phyloP scores from a whole-genome alignment of 2,888 invertebrate genomes.

The Cheilosia soror region DNA sequence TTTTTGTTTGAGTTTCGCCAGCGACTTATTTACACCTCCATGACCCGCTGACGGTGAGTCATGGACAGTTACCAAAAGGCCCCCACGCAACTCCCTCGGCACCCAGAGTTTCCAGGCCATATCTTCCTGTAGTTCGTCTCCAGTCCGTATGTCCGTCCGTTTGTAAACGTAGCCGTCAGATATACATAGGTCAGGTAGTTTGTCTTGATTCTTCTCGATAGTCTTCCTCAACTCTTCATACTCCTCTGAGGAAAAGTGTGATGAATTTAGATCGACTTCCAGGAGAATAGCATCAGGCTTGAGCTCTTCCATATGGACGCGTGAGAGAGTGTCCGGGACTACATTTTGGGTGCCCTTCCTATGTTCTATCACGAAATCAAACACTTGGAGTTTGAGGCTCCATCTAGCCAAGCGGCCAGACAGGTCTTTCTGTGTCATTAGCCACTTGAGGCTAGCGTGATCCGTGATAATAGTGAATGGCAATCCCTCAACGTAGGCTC shows the following conservation, averaged over 20 bases:
- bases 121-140: too few species aligned
- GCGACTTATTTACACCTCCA: not conserved
- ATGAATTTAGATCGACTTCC: too few species aligned
- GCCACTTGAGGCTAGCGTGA: not conserved
- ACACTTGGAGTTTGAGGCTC: slow-evolving; percentile 3
- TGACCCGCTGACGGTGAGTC: not conserved
- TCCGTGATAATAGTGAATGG: slow-evolving; percentile 1
- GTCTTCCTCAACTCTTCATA: too few species aligned
- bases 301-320: too few species aligned
- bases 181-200: too few species aligned
- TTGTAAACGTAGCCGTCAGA: too few species aligned
- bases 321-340: not conserved
- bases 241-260: too few species aligned
- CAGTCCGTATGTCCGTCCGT: too few species aligned
- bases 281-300: too few species aligned
- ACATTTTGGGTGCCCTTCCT: slow-evolving; percentile 3
- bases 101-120: too few species aligned
- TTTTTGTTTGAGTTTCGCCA: not conserved
- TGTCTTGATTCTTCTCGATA: too few species aligned
- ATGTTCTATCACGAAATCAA: slow-evolving; percentile 4
- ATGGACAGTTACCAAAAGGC: not conserved
- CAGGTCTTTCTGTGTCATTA: not conserved
- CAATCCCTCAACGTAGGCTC: not conserved
- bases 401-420: not conserved
- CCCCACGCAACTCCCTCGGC: too few species aligned